Percentiles rank a stretch among this genome's conserved stretches.
Evolutionary conservation across 1,140 invertebrate species (phyloP).

Genomic region (Argopecten irradians): DNA sequence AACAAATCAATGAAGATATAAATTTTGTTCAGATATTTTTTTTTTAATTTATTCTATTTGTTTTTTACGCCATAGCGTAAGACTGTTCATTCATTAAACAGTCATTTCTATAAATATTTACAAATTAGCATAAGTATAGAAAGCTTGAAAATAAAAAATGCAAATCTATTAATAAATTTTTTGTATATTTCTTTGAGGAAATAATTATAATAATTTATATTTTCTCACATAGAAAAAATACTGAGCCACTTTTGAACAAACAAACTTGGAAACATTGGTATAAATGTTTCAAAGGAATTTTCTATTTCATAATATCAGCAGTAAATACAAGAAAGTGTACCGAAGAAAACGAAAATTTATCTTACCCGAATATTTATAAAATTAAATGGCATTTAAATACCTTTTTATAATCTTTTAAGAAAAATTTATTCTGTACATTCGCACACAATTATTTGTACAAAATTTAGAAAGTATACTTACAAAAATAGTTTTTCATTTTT

Average conservation of each 20-base stretch:
- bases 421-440: neutral
- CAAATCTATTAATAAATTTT: constrained; percentile 13
- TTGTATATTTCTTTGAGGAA: neutral
- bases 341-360: neutral
- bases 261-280: neutral
- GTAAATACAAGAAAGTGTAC: neutral
- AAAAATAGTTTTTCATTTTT: constrained; percentile 10
- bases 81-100: neutral
- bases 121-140: constrained; percentile 3
- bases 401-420: neutral
- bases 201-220: neutral
- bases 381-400: neutral
- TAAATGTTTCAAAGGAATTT: neutral
- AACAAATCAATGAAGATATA: neutral
- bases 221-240: neutral
- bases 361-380: neutral
- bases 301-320: neutral
- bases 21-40: neutral
- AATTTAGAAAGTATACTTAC: constrained; percentile 3
- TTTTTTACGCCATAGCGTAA: neutral
- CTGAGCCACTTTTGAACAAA: neutral
- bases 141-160: constrained; percentile 4
- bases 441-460: constrained; percentile 11
- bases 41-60: constrained; percentile 17
- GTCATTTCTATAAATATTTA: neutral